A percentile compares a stretch with the other conserved stretches of the same genome.
Conservation (phyloP, 2,113 vertebrate genomes). For the Erpornis zantholeuca region DNA sequence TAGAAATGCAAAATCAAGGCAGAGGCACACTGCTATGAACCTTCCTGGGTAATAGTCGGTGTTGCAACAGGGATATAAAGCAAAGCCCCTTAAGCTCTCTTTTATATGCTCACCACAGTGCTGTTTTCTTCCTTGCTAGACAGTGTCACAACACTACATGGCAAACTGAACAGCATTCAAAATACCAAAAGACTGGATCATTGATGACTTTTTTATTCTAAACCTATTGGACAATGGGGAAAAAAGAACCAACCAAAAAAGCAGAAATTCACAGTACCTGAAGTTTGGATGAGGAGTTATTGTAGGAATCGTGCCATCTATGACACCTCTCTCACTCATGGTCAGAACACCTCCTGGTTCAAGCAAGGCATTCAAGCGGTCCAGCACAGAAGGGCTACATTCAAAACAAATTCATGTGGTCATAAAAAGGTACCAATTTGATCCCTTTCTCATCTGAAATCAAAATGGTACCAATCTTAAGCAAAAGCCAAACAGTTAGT, state of each 20-base stretch:
- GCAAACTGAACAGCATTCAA: not conserved
- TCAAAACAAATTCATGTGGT: not conserved
- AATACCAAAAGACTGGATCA: not conserved
- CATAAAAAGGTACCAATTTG: not conserved
- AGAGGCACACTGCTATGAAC: not conserved
- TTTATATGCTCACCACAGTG: not conserved
- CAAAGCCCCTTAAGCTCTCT: not conserved
- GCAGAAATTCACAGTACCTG: conserved; percentile 76
- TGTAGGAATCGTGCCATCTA: conserved; percentile 86
- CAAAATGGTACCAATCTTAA: not conserved
- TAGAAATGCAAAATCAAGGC: not conserved
- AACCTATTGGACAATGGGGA: not conserved
- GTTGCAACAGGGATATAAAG: not conserved
- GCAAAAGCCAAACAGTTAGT: not conserved
- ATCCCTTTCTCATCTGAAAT: not conserved
- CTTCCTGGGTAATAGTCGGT: not conserved
- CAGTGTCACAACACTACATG: not conserved
- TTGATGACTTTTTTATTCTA: not conserved
- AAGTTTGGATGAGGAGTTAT: conserved; percentile 92
- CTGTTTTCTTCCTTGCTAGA: not conserved
- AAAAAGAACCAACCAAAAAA: not conserved
- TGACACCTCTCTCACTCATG: conserved; percentile 92
- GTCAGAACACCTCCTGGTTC: conserved; percentile 92
- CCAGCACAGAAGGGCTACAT: conserved; percentile 90
- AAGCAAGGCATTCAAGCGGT: conserved; percentile 93